phyloP scores from a whole-genome alignment of 2,113 vertebrate species.

The Gallinago media region DNA sequence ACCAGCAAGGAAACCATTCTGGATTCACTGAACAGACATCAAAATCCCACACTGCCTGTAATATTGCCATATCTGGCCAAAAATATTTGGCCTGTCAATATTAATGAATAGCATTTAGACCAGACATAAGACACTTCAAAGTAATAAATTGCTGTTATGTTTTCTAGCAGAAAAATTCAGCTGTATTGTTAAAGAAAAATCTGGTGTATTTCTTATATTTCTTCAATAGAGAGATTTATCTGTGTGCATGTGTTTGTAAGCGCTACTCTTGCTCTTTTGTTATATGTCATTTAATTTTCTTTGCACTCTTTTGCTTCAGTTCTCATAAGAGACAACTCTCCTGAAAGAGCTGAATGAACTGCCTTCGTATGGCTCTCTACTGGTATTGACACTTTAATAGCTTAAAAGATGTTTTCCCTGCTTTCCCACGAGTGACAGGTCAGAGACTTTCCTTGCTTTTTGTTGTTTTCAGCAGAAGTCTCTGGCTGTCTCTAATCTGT shows the following conservation, averaged over 20 bases:
- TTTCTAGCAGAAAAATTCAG: neutral
- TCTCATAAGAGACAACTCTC: neutral
- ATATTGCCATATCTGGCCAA: neutral
- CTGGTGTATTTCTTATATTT: neutral
- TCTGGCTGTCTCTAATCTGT: neutral
- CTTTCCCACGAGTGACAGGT: neutral
- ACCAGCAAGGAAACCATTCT: neutral
- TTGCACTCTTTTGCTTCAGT: neutral
- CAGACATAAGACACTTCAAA: neutral
- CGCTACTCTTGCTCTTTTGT: neutral
- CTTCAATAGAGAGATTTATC: neutral
- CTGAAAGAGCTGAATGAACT: neutral
- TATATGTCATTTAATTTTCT: neutral
- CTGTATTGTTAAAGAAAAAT: neutral
- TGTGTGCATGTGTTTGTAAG: neutral
- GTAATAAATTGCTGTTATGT: neutral
- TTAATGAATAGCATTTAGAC: neutral
- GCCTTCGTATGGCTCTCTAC: neutral
- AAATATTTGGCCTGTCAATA: neutral
- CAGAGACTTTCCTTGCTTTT: neutral
- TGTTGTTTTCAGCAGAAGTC: neutral
- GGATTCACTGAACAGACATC: neutral
- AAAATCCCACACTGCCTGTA: neutral
- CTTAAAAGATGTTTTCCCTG: neutral
- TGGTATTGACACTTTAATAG: neutral